Evolutionary conservation across 2,888 invertebrate species (phyloP).

Genomic region (Netelia virgata): DNA sequence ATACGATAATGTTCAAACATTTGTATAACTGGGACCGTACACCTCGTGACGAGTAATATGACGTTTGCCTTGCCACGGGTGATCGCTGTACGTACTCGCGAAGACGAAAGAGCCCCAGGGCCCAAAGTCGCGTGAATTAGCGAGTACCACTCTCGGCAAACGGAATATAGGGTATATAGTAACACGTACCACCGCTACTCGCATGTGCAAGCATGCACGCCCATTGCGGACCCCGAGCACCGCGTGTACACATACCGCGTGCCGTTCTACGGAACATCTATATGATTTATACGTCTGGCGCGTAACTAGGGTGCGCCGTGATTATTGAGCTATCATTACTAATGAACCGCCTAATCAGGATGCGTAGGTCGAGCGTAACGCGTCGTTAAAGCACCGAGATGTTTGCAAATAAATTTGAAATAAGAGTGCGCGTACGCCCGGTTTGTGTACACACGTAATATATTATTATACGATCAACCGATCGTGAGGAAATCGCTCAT

Average conservation of each 20-base stretch:
- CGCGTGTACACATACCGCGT: slow-evolving; percentile 35
- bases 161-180: slow-evolving; percentile 68
- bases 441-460: slow-evolving; percentile 15
- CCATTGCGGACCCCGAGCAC: slow-evolving; percentile 51
- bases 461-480: slow-evolving; percentile 51
- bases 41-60: slow-evolving; percentile 33
- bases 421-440: slow-evolving; percentile 11
- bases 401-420: slow-evolving; percentile 48
- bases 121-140: slow-evolving; percentile 75
- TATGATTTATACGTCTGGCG: slow-evolving; percentile 79
- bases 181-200: slow-evolving; percentile 42
- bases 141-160: slow-evolving; percentile 70
- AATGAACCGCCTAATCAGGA: slow-evolving; percentile 78
- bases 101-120: slow-evolving; percentile 54
- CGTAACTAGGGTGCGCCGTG: slow-evolving; percentile 75
- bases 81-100: slow-evolving; percentile 16
- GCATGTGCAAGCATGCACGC: slow-evolving; percentile 59
- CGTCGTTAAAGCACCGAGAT: slow-evolving; percentile 52
- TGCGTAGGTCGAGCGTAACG: slow-evolving; percentile 68
- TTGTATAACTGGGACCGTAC: slow-evolving; percentile 50
- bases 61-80: slow-evolving; percentile 29
- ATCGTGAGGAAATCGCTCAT: slow-evolving; percentile 60
- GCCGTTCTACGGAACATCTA: slow-evolving; percentile 69
- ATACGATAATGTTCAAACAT: slow-evolving; percentile 43
- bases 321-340: slow-evolving; percentile 80